Percentiles rank a stretch among this genome's conserved stretches.
These are phyloP conservation scores for Philopedon plagiatum DNA, from an alignment of 2,888 invertebrate species.

Conservation along the genomic window DNA sequence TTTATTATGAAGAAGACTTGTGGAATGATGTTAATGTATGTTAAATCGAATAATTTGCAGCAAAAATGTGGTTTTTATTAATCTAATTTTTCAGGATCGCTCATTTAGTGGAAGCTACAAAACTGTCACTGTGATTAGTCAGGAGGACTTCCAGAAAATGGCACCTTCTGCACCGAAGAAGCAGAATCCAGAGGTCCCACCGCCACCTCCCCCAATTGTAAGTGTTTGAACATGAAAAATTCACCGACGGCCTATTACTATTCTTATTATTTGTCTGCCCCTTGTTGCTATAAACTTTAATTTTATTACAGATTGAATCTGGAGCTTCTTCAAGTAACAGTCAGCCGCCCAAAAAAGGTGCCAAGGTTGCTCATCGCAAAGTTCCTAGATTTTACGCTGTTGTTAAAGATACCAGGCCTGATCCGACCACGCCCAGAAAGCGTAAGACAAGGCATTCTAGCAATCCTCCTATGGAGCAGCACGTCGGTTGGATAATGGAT, in stretches of 20 bases:
- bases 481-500: constrained; percentile 99
- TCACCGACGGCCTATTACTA: no score
- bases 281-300: not conserved
- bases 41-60: no score
- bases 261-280: no score
- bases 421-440: constrained; percentile 82
- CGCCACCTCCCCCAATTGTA: constrained; percentile 81
- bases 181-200: constrained; percentile 82
- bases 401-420: constrained; percentile 80
- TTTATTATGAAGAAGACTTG: constrained; percentile 95
- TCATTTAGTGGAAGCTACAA: constrained; percentile 77
- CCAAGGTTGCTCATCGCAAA: constrained; percentile 67
- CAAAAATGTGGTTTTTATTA: not conserved
- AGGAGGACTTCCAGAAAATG: constrained; percentile 89
- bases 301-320: constrained; percentile 24
- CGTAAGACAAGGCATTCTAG: constrained; percentile 92
- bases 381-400: constrained; percentile 95
- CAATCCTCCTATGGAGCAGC: constrained; percentile 95
- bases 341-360: not conserved
- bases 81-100: constrained; percentile 66
- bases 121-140: constrained; percentile 90
- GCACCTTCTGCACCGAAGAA: constrained; percentile 78
- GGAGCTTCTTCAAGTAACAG: not conserved
- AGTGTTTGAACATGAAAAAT: constrained; percentile 21
- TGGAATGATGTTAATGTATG: constrained; percentile 78